These are phyloP conservation scores for Orestias chungarensis DNA, from an alignment of 2,797 vertebrate genomes.

Conservation along the genomic window DNA sequence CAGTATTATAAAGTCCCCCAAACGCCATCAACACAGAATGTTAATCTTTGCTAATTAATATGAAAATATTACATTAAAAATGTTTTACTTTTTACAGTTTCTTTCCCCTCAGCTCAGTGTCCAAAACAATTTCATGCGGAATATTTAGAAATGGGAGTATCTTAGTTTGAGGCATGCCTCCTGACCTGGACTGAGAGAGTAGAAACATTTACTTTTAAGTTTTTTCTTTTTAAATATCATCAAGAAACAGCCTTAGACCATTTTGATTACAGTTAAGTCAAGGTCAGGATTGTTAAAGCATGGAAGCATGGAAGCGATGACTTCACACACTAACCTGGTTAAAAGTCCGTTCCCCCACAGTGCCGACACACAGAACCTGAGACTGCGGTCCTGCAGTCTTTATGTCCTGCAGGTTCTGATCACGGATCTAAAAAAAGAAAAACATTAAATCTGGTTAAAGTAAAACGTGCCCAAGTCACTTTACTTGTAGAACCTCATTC, in stretches of 20 bases:
- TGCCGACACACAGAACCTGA: constrained; percentile 89
- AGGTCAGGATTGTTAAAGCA: constrained; percentile 52
- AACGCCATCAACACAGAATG: constrained; percentile 31
- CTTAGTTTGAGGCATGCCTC: constrained; percentile 25
- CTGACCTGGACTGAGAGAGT: constrained; percentile 61
- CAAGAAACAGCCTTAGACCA: neutral
- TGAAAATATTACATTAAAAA: constrained; percentile 14
- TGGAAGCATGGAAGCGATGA: constrained; percentile 5
- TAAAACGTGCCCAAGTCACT: neutral
- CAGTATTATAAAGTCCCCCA: constrained; percentile 73
- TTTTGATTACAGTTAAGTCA: constrained; percentile 25
- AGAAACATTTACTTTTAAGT: neutral
- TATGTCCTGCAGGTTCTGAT: constrained; percentile 98
- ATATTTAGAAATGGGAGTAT: constrained; percentile 30
- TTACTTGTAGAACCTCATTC: neutral
- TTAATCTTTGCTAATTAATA: neutral
- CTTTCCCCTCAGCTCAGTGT: constrained; percentile 18
- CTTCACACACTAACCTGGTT: constrained; percentile 87
- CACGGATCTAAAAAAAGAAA: constrained; percentile 85
- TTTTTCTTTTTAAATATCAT: constrained; percentile 2
- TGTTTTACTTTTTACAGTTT: neutral
- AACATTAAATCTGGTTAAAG: neutral
- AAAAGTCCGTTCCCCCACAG: constrained; percentile 87
- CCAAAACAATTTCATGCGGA: constrained; percentile 34
- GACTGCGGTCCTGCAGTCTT: constrained; percentile 97